These are phyloP conservation scores for Belonocnema kinseyi DNA, from an alignment of 1,140 invertebrate species.

Conservation along the genomic window DNA sequence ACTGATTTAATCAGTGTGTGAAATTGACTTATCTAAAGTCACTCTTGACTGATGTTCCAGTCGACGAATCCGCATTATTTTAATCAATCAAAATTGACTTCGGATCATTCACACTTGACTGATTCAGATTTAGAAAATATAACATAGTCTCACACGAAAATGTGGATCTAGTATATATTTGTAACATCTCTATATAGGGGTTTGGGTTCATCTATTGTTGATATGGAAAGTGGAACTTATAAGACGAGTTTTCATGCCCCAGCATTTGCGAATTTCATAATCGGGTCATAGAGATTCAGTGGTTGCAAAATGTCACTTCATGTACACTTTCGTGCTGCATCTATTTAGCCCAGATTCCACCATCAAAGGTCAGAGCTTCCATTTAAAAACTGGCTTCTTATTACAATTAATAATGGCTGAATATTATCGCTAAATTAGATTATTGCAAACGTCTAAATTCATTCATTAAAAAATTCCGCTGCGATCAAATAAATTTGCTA, in stretches of 20 bases:
- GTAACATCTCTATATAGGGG: neutral
- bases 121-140: neutral
- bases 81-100: too few relatives aligned
- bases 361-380: constrained; percentile 13
- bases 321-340: neutral
- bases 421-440: too few relatives aligned
- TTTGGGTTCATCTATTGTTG: neutral
- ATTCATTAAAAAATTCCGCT: too few relatives aligned
- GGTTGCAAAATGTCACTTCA: constrained; percentile 28
- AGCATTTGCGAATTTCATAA: constrained; percentile 26
- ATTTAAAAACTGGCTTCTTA: neutral
- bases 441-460: too few relatives aligned
- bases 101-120: too few relatives aligned
- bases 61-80: too few relatives aligned
- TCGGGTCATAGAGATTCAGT: constrained; percentile 17
- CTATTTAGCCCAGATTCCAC: constrained; percentile 16
- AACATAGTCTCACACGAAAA: neutral
- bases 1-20: too few relatives aligned
- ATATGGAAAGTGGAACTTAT: constrained; percentile 10
- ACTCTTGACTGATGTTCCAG: too few relatives aligned
- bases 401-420: neutral
- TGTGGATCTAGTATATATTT: neutral
- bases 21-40: too few relatives aligned
- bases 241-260: constrained; percentile 1
- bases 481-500: too few relatives aligned